These are phyloP conservation scores for Heliconius himera DNA, from an alignment of 1,140 invertebrate species.

Conservation along the genomic window DNA sequence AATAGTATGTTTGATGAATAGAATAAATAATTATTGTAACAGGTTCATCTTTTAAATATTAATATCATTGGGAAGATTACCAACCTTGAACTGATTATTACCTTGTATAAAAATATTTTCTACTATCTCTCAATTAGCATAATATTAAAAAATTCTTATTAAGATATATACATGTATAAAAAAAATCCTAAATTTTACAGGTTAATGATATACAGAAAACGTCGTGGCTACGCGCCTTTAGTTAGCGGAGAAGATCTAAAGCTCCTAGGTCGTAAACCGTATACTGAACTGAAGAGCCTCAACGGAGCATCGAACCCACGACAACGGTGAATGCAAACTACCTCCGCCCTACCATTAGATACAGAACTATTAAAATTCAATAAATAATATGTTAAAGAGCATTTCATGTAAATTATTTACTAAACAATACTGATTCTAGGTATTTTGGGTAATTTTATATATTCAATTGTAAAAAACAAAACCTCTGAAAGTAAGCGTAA, in stretches of 20 bases:
- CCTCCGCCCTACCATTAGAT: conserved; percentile 31
- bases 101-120: background rate
- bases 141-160: too few species aligned
- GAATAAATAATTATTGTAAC: too few species aligned
- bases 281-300: conserved; percentile 66
- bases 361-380: background rate
- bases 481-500: too few species aligned
- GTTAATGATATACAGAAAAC: conserved; percentile 65
- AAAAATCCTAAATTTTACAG: conserved; percentile 48
- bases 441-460: too few species aligned
- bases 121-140: background rate
- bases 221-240: conserved; percentile 52
- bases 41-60: too few species aligned
- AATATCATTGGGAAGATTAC: too few species aligned
- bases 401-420: background rate
- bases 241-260: conserved; percentile 56
- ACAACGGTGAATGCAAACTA: conserved; percentile 57
- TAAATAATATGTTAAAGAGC: background rate
- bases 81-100: background rate
- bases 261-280: conserved; percentile 58
- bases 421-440: too few species aligned
- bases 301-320: conserved; percentile 60
- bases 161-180: too few species aligned
- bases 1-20: background rate
- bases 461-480: too few species aligned